Evolutionary conservation across 2,888 invertebrate species (phyloP), one percentile per base, ranked within the genome.

Genomic region (Limnephilus lunatus): DNA sequence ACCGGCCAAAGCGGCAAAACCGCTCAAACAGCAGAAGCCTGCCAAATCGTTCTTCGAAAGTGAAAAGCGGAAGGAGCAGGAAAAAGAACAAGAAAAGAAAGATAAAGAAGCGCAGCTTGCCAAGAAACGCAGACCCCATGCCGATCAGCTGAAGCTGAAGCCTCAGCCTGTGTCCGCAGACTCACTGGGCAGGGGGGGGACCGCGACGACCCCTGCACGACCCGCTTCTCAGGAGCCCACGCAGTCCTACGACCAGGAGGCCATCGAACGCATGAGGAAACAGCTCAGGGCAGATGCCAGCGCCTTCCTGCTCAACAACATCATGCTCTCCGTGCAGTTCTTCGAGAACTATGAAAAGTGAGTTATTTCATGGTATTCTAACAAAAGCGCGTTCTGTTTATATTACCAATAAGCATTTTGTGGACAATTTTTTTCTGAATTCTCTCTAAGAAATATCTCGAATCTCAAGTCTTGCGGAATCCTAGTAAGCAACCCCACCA

Each of bases 331-430:
- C 25, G 96, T 98, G 35, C 98, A 98, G 95, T 98, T 98, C 95
- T 98, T 98, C 94, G 97, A 97, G 94, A 97, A 98, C 95, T 98
- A 97, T 94, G 97, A 98, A 94, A 96, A 97, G 98, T 98, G 95
- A 96, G 97, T 92, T n/a, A 25, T 44, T 83, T 32, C 19, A 83
- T 32, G 25, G 32, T 83, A 83, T 83, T 35, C 39, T 9, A 12
- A 5, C 14, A 3, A 81, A 15, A n/a, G 31, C 53, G 31, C 44
- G 44, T 44, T 12, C 44, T 44, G 44, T 44, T 1, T 44, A 11
- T 12, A 44, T 44, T 44, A 44, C 12, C 44, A 44, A 12, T 12
- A 44, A 44, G 12, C 44, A 12, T 44, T 12, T 11, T 44, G 44
- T 44, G 12, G 44, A 31, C 48, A 85, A 39, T 87, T 53, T 92